A percentile compares a stretch with the other conserved stretches of the same genome.
Conservation (phyloP, 2,113 vertebrate species). For the Cranoglanis bouderius region DNA sequence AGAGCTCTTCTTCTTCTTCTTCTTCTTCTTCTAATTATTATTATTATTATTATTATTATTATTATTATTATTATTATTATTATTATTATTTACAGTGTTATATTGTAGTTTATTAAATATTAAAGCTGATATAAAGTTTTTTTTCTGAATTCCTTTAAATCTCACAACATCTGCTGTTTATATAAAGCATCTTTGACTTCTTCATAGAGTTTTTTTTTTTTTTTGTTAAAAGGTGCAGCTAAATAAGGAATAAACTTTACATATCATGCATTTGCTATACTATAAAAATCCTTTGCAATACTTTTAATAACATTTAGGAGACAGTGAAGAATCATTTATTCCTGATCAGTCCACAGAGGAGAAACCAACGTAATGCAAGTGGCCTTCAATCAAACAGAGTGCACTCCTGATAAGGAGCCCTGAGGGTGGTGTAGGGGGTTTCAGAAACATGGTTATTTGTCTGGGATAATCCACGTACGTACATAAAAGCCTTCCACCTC, state of each 20-base stretch:
- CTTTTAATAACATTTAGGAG: not conserved
- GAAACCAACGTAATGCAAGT: not conserved
- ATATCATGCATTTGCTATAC: not conserved
- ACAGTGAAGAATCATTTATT: not conserved
- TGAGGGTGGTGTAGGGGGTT: not conserved
- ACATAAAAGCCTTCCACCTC: not conserved
- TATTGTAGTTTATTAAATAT: not conserved
- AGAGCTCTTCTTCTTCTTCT: too few relatives aligned
- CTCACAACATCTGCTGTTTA: not conserved
- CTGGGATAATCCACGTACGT: not conserved
- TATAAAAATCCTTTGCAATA: not conserved
- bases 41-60: not conserved
- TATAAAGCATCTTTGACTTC: not conserved
- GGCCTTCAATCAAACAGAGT: not conserved
- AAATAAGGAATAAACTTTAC: not conserved
- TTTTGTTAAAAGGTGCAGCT: not conserved
- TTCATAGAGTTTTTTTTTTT: not conserved
- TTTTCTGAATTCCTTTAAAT: not conserved
- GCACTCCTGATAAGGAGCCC: not conserved
- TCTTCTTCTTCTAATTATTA: too few relatives aligned
- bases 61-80: not conserved
- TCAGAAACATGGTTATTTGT: not conserved
- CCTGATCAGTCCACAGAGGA: not conserved
- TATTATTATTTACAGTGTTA: not conserved
- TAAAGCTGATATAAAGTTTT: not conserved